Evolutionary conservation across 1,140 invertebrate species (phyloP).

Genomic region (Anoplophora glabripennis): DNA sequence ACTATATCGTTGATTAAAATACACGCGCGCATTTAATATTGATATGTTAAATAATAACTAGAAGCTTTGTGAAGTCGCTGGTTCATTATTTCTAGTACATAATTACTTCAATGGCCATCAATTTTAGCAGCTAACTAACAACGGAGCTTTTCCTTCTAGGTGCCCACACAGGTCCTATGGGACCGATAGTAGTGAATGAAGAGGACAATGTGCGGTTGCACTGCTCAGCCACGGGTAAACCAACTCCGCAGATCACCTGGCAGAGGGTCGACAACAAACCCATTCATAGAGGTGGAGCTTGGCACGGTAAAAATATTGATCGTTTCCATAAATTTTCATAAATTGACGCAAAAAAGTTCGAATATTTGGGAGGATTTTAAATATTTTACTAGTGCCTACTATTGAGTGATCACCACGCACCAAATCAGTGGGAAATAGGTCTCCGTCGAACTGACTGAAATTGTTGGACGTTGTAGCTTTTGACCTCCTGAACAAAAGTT

Average conservation of each 20-base stretch:
- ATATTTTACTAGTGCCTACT: background rate
- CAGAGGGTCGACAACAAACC: constrained; percentile 63
- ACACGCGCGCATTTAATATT: too few relatives aligned
- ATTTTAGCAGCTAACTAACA: too few relatives aligned
- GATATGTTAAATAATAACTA: too few relatives aligned
- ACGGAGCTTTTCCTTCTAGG: constrained; percentile 32
- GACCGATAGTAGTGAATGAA: constrained; percentile 64
- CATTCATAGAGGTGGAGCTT: constrained; percentile 61
- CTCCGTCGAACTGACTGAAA: too few relatives aligned
- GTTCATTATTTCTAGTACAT: too few relatives aligned
- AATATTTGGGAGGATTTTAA: background rate
- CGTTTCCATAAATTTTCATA: background rate
- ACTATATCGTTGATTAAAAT: too few relatives aligned
- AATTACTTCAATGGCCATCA: too few relatives aligned
- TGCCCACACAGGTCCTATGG: constrained; percentile 41
- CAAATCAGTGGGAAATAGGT: too few relatives aligned
- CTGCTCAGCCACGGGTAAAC: constrained; percentile 74
- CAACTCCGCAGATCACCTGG: constrained; percentile 74
- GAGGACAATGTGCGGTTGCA: constrained; percentile 70
- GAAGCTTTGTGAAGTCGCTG: too few relatives aligned
- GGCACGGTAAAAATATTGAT: constrained; percentile 53
- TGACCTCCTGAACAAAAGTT: background rate
- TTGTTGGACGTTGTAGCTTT: background rate
- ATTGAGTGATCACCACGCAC: background rate
- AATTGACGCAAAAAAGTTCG: background rate